Evolutionary conservation across 2,888 invertebrate genomes (phyloP).

Genomic region (Papilio elwesi): DNA sequence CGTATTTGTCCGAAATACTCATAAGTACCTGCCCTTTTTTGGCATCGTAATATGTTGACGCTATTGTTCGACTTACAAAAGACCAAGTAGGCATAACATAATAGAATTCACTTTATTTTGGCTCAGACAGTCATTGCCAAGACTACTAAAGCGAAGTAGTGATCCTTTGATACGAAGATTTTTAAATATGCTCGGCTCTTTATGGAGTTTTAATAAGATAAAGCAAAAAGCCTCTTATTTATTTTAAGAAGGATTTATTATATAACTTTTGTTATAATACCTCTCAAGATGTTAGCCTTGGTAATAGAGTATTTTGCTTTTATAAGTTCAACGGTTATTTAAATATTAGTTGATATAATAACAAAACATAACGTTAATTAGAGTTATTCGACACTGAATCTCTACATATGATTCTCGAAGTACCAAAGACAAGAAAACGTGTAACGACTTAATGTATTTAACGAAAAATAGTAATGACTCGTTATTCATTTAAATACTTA

Average conservation of each 20-base stretch:
- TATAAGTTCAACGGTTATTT: not conserved
- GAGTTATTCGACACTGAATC: too few relatives aligned
- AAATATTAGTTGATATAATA: too few relatives aligned
- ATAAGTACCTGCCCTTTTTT: conserved; percentile 27
- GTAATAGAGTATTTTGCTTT: conserved; percentile 4
- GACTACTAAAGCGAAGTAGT: conserved; percentile 16
- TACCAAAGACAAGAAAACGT: too few relatives aligned
- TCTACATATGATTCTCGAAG: too few relatives aligned
- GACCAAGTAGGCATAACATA: conserved; percentile 31
- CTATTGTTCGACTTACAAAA: conserved; percentile 35
- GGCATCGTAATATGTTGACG: conserved; percentile 30
- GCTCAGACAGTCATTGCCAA: conserved; percentile 32
- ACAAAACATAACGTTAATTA: too few relatives aligned
- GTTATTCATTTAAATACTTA: too few relatives aligned
- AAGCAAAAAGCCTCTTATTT: conserved; percentile 14
- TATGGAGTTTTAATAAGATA: conserved; percentile 21
- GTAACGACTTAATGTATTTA: too few relatives aligned
- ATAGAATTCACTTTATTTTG: conserved; percentile 31
- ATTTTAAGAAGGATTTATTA: conserved; percentile 6
- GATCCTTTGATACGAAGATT: conserved; percentile 15
- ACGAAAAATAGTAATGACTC: too few relatives aligned
- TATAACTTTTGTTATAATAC: not conserved
- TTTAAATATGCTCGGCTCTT: conserved; percentile 6
- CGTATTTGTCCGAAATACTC: not conserved
- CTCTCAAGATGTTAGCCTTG: conserved; percentile 3